Evolutionary conservation across 2,113 vertebrate species (phyloP), one percentile per base, ranked within the genome.

Genomic region (Acrocephalus arundinaceus): DNA sequence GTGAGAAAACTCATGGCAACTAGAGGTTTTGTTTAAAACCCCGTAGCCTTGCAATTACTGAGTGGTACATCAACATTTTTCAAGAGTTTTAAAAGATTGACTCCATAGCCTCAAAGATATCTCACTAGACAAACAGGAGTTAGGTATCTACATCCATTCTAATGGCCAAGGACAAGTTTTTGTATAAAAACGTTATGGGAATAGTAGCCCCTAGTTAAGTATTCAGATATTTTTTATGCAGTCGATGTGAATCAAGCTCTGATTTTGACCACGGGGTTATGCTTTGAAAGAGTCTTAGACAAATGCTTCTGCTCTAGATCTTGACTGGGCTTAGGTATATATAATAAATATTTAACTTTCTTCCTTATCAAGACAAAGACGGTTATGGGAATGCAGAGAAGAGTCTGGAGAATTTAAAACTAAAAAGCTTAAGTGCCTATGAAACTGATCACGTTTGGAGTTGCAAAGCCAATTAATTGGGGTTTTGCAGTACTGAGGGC

Each of bases 111-210:
- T 49, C 55, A 48, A 61, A 87, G 30, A 23, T 70, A 6, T 16
- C 17, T 82, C 27, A 41, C 24, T 31, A 33, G 23, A 31, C 15
- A 63, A 76, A 27, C 23, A 68, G 4, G 25, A 72, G 58, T 72
- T 72, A 65, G 12, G 30, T 74, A 58, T 67, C 41, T 70, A 30
- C 71, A 89, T 84, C 21, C 6, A 8, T 78, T 85, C n/a, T 54
- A 43, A 46, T 75, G 39, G 22, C 16, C 27, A 82, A 41, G 14
- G 25, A 21, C 20, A 62, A 58, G 7, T 27, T 84, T 30, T 54
- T 74, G 2, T 15, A 19, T 66, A 28, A 57, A 63, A 55, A 68
- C 0, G 1, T n/a, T 78, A 15, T 39, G 0, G 1, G 72, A 81
- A 54, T 37, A 4, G 9, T 85, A 35, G 15, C 20, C 7, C 7